Conservation (phyloP, 2,113 vertebrate genomes). For the Ageneiosus marmoratus region DNA sequence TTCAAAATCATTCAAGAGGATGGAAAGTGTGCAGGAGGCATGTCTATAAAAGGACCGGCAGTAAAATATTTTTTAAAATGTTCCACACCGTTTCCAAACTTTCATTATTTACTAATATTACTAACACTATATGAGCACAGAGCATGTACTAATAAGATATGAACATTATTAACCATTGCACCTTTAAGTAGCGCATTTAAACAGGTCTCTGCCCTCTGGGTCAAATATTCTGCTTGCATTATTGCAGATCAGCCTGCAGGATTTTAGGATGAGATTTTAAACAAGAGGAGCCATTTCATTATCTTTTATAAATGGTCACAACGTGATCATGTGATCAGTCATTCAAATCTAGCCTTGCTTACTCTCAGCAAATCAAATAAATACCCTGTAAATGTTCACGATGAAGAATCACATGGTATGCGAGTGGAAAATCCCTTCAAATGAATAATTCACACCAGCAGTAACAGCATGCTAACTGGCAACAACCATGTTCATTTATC, state of each 20-base stretch:
- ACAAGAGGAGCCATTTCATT: not conserved
- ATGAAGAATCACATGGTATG: constrained; percentile 4
- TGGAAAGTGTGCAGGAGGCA: not conserved
- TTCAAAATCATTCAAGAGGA: not conserved
- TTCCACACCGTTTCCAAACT: no score
- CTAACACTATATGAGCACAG: no score
- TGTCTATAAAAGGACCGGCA: not conserved
- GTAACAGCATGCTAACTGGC: not conserved
- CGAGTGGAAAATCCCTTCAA: not conserved
- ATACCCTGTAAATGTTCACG: not conserved
- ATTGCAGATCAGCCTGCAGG: not conserved
- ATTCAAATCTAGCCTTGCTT: not conserved
- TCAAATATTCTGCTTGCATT: not conserved
- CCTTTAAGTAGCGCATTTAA: not conserved
- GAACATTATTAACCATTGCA: not conserved
- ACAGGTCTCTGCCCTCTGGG: not conserved
- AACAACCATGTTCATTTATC: not conserved
- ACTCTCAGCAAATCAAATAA: not conserved
- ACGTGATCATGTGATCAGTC: not conserved
- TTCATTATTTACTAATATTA: no score
- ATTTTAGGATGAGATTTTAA: not conserved
- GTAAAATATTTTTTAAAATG: no score
- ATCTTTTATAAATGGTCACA: not conserved
- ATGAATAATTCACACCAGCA: not conserved
- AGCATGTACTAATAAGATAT: not conserved